Evolutionary conservation across 2,797 vertebrate genomes (phyloP).

Genomic region (Dromococcyx pavoninus): DNA sequence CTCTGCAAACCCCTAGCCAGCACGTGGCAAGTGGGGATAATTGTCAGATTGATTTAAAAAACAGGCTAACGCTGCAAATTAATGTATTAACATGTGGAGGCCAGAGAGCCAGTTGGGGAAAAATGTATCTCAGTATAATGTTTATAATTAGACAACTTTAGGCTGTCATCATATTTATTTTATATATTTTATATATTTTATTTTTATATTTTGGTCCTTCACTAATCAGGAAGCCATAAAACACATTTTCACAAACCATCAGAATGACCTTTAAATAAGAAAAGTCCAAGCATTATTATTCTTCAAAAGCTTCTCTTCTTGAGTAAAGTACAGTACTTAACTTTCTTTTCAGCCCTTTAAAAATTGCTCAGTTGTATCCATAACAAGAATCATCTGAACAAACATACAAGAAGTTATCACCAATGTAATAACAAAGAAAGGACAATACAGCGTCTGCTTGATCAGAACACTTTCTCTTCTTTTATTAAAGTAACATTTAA

Average conservation of each 20-base stretch:
- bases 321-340: background rate
- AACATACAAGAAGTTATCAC: background rate
- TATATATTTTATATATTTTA: too few species aligned
- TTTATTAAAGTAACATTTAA: background rate
- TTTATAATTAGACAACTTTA: background rate
- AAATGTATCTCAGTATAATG: background rate
- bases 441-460: background rate
- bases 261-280: background rate
- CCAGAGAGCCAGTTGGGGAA: background rate
- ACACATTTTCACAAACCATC: background rate
- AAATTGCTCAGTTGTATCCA: background rate
- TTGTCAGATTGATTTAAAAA: background rate
- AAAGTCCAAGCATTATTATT: background rate
- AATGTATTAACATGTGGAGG: background rate
- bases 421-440: background rate
- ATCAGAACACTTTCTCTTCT: background rate
- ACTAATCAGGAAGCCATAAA: background rate
- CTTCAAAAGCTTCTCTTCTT: background rate
- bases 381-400: background rate
- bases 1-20: background rate
- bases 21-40: background rate
- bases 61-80: background rate
- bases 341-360: background rate
- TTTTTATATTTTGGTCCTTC: background rate
- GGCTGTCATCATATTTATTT: background rate